Evolutionary conservation across 1,140 invertebrate species (phyloP).

Genomic region (Muscidifurax raptorellus): DNA sequence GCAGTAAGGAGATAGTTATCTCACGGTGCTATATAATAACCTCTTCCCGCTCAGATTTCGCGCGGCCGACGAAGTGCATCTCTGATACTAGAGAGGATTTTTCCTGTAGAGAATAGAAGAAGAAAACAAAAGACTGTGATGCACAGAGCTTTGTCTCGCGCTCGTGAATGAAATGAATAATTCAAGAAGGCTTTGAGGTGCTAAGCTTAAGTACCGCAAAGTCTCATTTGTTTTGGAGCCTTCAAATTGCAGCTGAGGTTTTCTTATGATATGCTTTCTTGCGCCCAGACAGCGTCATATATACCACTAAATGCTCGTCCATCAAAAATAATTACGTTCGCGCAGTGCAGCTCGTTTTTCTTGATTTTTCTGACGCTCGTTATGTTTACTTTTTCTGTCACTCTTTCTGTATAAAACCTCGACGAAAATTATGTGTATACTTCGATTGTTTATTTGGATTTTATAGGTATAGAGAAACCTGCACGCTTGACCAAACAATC

Average conservation of each 20-base stretch:
- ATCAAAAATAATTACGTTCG: constrained; percentile 28
- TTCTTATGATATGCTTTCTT: background rate
- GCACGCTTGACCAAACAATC: background rate
- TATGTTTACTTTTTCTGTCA: background rate
- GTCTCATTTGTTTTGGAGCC: constrained; percentile 63
- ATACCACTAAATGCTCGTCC: background rate
- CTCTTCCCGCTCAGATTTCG: background rate
- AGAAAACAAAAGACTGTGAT: constrained; percentile 42
- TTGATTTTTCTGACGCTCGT: background rate
- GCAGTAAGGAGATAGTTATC: background rate
- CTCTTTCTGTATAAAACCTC: too few species aligned
- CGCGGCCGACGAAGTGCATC: constrained; percentile 42
- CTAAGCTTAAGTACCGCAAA: constrained; percentile 55
- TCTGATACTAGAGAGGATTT: constrained; percentile 51
- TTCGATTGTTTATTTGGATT: background rate
- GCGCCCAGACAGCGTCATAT: background rate
- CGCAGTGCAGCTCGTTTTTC: background rate
- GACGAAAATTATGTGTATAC: background rate
- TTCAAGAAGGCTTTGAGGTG: constrained; percentile 63
- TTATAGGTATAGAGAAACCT: too few species aligned
- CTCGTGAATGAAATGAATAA: constrained; percentile 71
- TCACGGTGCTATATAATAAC: background rate
- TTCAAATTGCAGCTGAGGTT: constrained; percentile 60
- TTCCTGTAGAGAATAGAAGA: background rate
- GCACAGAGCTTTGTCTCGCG: constrained; percentile 6